Percentiles rank a stretch among this genome's conserved stretches.
Conservation (phyloP, 2,113 vertebrate genomes). For the Austrofundulus limnaeus region DNA sequence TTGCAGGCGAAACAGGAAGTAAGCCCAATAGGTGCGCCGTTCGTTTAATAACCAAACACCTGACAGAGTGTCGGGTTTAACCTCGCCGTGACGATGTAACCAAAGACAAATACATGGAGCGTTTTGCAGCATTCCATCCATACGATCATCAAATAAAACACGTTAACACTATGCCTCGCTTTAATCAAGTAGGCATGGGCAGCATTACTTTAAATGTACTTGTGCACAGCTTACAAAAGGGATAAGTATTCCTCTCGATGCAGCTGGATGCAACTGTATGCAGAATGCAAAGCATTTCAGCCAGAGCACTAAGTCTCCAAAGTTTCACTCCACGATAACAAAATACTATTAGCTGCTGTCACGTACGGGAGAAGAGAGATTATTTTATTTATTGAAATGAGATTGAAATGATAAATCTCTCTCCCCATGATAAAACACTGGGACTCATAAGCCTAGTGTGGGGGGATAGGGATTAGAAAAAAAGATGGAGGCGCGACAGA, state of each 20-base stretch:
- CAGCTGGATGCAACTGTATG: slow-evolving; percentile 22
- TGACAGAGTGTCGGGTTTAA: slow-evolving; percentile 63
- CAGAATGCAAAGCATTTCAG: slow-evolving; percentile 63
- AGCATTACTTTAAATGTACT: slow-evolving; percentile 36
- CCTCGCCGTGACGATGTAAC: slow-evolving; percentile 38
- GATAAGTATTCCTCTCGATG: slow-evolving; percentile 28
- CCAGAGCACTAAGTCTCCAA: slow-evolving; percentile 77
- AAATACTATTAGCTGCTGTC: slow-evolving; percentile 94
- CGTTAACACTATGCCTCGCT: slow-evolving; percentile 43
- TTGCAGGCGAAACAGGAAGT: slow-evolving; percentile 46
- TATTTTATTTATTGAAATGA: slow-evolving; percentile 99
- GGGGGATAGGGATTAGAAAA: slow-evolving; percentile 87
- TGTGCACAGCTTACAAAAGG: slow-evolving; percentile 32
- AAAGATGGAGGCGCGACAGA: slow-evolving; percentile 78
- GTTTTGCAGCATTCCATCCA: slow-evolving; percentile 37
- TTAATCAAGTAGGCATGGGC: slow-evolving; percentile 52
- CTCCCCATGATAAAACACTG: slow-evolving; percentile 95
- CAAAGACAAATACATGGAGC: slow-evolving; percentile 14
- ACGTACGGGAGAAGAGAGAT: slow-evolving; percentile 87
- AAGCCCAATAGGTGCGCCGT: slow-evolving; percentile 53
- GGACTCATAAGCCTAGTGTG: slow-evolving; percentile 93
- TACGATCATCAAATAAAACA: slow-evolving; percentile 44
- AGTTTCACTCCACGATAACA: slow-evolving; percentile 89
- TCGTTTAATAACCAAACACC: slow-evolving; percentile 62
- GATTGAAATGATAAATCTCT: slow-evolving; percentile 94